Percentiles rank a stretch among this genome's conserved stretches.
phyloP scores from a whole-genome alignment of 2,797 vertebrate species.

The Prionace glauca region DNA sequence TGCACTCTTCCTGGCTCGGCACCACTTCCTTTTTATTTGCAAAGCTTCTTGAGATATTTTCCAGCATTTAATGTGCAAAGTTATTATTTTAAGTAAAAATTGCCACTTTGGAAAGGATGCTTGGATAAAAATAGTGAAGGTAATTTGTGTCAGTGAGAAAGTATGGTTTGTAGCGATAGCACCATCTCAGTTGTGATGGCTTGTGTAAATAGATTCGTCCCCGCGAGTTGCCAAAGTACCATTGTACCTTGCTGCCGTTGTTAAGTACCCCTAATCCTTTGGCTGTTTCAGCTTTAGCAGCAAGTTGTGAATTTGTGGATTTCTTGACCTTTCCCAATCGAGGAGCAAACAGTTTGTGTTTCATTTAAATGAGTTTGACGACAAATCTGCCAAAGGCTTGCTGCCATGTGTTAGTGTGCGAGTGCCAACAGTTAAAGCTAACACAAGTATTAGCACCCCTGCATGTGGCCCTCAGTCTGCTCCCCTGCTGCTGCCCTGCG shows the following conservation, averaged over 20 bases:
- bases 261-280: constrained; percentile 21
- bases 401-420: constrained; percentile 33
- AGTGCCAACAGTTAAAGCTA: constrained; percentile 36
- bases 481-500: constrained; percentile 33
- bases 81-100: background rate
- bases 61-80: background rate
- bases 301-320: constrained; percentile 9
- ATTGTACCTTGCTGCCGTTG: background rate
- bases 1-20: background rate
- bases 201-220: constrained; percentile 3
- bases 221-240: background rate
- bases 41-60: background rate
- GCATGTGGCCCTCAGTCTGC: constrained; percentile 26
- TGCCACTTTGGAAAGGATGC: background rate
- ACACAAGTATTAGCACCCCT: constrained; percentile 38
- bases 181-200: background rate
- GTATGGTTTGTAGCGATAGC: no score
- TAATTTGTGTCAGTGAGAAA: background rate
- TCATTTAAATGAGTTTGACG: constrained; percentile 30
- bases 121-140: background rate
- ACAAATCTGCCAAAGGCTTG: constrained; percentile 35
- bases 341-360: constrained; percentile 35
- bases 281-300: background rate
- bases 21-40: background rate
- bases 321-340: constrained; percentile 32